Conservation (phyloP, 2,113 vertebrate genomes). For the Halichoerus grypus region DNA sequence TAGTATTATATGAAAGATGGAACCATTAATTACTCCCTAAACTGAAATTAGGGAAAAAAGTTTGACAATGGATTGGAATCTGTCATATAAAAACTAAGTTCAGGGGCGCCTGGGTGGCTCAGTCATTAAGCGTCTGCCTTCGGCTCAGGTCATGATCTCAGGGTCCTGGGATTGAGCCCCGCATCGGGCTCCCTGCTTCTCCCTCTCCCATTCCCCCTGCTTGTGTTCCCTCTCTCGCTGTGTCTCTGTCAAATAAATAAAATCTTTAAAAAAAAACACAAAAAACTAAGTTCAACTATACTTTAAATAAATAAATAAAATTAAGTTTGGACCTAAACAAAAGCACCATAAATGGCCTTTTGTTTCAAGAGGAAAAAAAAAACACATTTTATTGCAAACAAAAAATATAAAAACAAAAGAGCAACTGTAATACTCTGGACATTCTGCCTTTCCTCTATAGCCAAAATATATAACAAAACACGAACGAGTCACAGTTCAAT, state of each 20-base stretch:
- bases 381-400: not conserved
- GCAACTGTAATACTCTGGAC: not conserved
- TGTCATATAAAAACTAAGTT: not conserved
- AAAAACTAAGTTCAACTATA: not conserved
- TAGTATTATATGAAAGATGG: not conserved
- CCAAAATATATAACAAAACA: conserved; percentile 24
- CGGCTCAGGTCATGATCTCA: too few species aligned
- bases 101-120: too few species aligned
- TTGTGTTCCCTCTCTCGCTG: too few species aligned
- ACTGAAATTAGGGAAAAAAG: conserved; percentile 15
- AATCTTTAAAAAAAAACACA: too few species aligned
- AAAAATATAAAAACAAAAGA: not conserved
- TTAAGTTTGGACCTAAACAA: conserved; percentile 22
- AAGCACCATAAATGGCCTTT: not conserved
- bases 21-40: not conserved
- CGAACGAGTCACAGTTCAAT: not conserved
- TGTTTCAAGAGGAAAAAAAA: not conserved
- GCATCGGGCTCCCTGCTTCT: too few species aligned
- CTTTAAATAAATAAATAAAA: not conserved
- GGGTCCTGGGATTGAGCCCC: too few species aligned
- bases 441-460: not conserved
- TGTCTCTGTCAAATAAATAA: too few species aligned
- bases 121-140: too few species aligned
- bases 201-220: too few species aligned
- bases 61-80: not conserved